These are phyloP conservation scores for Ascaphus truei DNA, from an alignment of 2,113 vertebrate species.

Conservation along the genomic window DNA sequence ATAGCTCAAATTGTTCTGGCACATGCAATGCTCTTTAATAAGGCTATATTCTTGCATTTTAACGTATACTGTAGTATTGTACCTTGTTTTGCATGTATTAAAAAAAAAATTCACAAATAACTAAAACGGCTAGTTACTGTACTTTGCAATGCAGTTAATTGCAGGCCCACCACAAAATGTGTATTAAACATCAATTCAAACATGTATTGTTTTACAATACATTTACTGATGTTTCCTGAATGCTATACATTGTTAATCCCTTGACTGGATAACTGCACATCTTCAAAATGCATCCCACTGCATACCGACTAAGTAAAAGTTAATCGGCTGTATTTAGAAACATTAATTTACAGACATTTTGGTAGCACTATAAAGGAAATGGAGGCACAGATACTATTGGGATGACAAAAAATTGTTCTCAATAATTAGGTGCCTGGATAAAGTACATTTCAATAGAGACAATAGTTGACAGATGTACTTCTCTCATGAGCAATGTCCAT, in stretches of 20 bases:
- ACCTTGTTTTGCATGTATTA: too few species aligned
- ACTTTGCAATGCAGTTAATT: too few species aligned
- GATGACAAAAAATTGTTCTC: not conserved
- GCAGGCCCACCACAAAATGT: too few species aligned
- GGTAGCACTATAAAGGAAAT: not conserved
- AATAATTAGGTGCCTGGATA: constrained; percentile 15
- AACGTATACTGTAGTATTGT: too few species aligned
- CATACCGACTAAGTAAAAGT: not conserved
- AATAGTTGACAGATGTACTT: constrained; percentile 29
- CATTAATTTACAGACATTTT: not conserved
- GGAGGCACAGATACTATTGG: not conserved
- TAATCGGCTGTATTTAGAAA: constrained; percentile 1
- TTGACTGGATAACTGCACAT: not conserved
- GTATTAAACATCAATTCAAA: too few species aligned
- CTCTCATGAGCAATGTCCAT: constrained; percentile 16
- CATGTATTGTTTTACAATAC: too few species aligned
- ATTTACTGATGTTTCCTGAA: too few species aligned
- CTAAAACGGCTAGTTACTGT: too few species aligned
- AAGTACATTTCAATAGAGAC: constrained; percentile 26
- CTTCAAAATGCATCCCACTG: not conserved
- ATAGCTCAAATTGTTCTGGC: too few species aligned
- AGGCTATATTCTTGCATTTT: too few species aligned
- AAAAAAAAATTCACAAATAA: too few species aligned
- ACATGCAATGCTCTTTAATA: too few species aligned
- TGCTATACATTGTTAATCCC: not conserved